Conservation (phyloP, 2,113 vertebrate genomes). For the Ia io region DNA sequence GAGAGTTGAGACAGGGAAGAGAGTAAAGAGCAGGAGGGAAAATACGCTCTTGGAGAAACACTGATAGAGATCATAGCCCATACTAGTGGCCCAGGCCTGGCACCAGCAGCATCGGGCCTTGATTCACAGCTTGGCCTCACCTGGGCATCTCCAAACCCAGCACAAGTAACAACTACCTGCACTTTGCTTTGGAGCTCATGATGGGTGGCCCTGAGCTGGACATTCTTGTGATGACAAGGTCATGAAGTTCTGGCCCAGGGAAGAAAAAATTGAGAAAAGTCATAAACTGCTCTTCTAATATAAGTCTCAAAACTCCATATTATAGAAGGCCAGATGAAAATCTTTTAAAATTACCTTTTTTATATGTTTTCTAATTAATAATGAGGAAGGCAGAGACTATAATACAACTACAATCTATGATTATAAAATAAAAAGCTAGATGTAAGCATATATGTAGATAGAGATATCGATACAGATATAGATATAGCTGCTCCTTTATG, state of each 20-base stretch:
- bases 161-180: background rate
- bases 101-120: background rate
- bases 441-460: background rate
- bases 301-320: background rate
- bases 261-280: background rate
- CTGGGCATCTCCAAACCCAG: background rate
- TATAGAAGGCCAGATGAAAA: background rate
- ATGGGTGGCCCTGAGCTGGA: background rate
- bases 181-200: background rate
- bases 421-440: background rate
- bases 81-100: background rate
- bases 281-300: background rate
- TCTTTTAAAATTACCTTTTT: background rate
- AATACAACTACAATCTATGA: background rate
- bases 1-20: background rate
- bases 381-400: background rate
- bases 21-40: background rate
- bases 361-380: background rate
- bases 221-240: background rate
- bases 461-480: background rate
- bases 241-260: background rate
- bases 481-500: background rate
- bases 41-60: background rate
- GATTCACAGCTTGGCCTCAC: background rate
- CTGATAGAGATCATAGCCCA: background rate